Conservation (phyloP, 2,113 vertebrate genomes). For the Sisor rabdophorus region DNA sequence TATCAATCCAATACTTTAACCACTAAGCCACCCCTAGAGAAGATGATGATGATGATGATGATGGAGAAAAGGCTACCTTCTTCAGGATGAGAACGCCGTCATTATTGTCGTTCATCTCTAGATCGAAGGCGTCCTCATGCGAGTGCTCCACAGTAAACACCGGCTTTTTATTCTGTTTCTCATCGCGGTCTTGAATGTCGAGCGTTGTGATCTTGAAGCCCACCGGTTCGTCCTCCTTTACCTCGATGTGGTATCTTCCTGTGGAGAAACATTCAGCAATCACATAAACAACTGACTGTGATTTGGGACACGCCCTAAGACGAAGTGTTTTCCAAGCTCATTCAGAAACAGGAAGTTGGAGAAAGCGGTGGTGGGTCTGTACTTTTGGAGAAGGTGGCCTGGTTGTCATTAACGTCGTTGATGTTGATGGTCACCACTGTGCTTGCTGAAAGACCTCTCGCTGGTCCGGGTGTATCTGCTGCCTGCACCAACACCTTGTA, state of each 20-base stretch:
- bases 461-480: slow-evolving; percentile 72
- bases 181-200: slow-evolving; percentile 78
- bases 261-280: background rate
- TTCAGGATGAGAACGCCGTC: slow-evolving; percentile 80
- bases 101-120: slow-evolving; percentile 67
- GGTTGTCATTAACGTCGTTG: slow-evolving; percentile 86
- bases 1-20: too few relatives aligned
- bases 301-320: background rate
- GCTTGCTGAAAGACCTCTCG: slow-evolving; percentile 68
- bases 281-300: background rate
- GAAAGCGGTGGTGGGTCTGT: slow-evolving; percentile 43
- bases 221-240: slow-evolving; percentile 75
- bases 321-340: background rate
- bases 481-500: slow-evolving; percentile 81
- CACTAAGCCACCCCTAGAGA: too few relatives aligned
- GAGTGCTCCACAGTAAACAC: slow-evolving; percentile 68
- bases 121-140: slow-evolving; percentile 65
- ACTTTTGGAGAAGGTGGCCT: slow-evolving; percentile 79
- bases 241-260: slow-evolving; percentile 70
- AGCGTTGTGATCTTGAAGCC: slow-evolving; percentile 73
- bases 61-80: slow-evolving; percentile 69
- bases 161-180: slow-evolving; percentile 83
- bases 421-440: slow-evolving; percentile 79
- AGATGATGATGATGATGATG: background rate
- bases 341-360: too few relatives aligned